Evolutionary conservation across 2,797 vertebrate genomes (phyloP).

Genomic region (Psittacula echo): DNA sequence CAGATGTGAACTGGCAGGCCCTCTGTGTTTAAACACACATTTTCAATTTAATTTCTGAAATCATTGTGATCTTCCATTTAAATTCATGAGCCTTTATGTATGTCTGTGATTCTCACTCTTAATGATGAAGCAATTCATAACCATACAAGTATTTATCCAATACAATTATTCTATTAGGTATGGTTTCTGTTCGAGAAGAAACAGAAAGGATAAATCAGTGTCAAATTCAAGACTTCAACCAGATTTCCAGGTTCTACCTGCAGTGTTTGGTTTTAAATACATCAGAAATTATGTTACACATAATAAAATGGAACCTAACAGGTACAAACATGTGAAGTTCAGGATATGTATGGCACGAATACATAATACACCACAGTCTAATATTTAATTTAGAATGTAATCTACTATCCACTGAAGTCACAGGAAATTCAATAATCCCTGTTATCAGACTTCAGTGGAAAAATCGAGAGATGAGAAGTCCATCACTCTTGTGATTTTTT

Average conservation of each 20-base stretch:
- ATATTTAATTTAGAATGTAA: not conserved
- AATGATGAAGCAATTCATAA: not conserved
- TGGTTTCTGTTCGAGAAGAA: not conserved
- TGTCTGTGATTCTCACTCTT: not conserved
- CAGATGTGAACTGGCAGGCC: fast-evolving
- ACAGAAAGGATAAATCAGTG: not conserved
- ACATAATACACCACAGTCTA: not conserved
- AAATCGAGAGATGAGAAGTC: not conserved
- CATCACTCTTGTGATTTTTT: not conserved
- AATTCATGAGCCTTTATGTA: not conserved
- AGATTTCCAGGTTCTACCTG: not conserved
- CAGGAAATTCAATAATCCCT: not conserved
- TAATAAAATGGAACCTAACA: not conserved
- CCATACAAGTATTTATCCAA: not conserved
- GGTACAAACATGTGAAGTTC: not conserved
- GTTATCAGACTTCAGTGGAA: not conserved
- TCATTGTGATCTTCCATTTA: not conserved
- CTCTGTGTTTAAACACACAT: not conserved
- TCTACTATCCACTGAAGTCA: not conserved
- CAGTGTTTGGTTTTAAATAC: not conserved
- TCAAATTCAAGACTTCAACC: not conserved
- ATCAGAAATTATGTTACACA: not conserved
- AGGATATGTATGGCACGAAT: not conserved
- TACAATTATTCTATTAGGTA: not conserved
- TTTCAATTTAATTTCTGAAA: not conserved